Base-by-base conservation (phyloP, 2,888 invertebrate species). In the Pegoplata infirma region DNA sequence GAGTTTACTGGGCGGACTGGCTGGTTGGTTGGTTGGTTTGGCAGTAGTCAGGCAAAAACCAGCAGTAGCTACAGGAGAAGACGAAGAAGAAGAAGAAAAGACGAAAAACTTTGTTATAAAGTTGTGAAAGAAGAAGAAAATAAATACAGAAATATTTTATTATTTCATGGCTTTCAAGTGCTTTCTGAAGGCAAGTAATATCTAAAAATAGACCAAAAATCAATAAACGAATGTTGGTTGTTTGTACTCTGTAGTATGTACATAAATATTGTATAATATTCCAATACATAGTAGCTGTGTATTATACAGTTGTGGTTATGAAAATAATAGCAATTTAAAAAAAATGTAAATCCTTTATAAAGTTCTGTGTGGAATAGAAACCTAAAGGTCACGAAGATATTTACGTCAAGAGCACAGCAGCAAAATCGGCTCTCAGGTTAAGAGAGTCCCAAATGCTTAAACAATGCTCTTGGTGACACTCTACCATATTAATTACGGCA, bases 181-280 rank as follows among this genome's bases (percentile, higher is more conserved):
- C 73, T 80, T 74, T 72, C 75, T 78, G 66, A 81, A 82, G 81
- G 80, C 76, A 86, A 87, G 86, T 85, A 84, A 83, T 81, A 81
- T 83, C 88, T 87, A 87, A 85, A 87, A 87, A 87, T 87, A 87
- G 84, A 79, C 82, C 82, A 77, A 87, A 86, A 87, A 87, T 87
- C 87, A 85, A 87, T 87, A 87, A 87, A 84, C 66, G 61, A 86
- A 84, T 84, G 86, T 86, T 64, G 74, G 64, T 85, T 76, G 66
- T 79, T 78, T 82, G 78, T 82, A 81, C 80, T 80, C 81, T 80
- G 80, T 82, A 75, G 28, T 67, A 71, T 17, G 10, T 55, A 55
- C 55, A 55, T 55, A 28, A 55, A 55, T 47, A 28, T 47, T 58
- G 46, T 56, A 67, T 12, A 28, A 46, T 67, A 36, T 53, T n/a